Evolutionary conservation across 2,113 vertebrate genomes (phyloP).

Genomic region (Nansenia antarctica): DNA sequence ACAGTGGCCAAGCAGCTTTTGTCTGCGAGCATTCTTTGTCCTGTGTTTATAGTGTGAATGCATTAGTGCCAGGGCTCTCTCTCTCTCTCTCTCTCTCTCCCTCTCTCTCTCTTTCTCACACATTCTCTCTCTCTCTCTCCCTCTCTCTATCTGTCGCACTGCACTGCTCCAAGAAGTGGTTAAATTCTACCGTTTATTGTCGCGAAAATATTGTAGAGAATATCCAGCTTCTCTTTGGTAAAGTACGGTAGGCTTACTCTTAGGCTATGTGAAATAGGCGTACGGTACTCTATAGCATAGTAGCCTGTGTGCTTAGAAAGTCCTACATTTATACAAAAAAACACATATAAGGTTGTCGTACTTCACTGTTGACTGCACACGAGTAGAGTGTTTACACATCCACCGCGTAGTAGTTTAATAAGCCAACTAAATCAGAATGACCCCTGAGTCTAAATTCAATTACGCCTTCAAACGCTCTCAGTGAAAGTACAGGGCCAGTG

Average conservation of each 20-base stretch:
- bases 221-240: too few species aligned
- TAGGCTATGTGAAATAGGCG: constrained; percentile 23
- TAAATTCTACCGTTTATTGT: too few species aligned
- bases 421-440: constrained; percentile 53
- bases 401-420: constrained; percentile 56
- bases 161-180: background rate
- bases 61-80: constrained; percentile 30
- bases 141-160: background rate
- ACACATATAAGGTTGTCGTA: constrained; percentile 35
- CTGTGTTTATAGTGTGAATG: constrained; percentile 54
- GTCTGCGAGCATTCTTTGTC: constrained; percentile 72
- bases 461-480: constrained; percentile 62
- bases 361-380: constrained; percentile 46
- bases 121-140: background rate
- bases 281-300: constrained; percentile 4
- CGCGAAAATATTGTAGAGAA: constrained; percentile 19
- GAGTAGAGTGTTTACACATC: constrained; percentile 34
- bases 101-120: constrained; percentile 14
- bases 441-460: constrained; percentile 62
- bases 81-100: constrained; percentile 15
- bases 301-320: background rate
- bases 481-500: constrained; percentile 53
- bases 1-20: constrained; percentile 59
- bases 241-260: background rate
- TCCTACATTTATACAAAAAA: background rate